Evolutionary conservation across 2,888 invertebrate species (phyloP), one percentile per base, ranked within the genome.

Genomic region (Pachycephus smyrnensis): DNA sequence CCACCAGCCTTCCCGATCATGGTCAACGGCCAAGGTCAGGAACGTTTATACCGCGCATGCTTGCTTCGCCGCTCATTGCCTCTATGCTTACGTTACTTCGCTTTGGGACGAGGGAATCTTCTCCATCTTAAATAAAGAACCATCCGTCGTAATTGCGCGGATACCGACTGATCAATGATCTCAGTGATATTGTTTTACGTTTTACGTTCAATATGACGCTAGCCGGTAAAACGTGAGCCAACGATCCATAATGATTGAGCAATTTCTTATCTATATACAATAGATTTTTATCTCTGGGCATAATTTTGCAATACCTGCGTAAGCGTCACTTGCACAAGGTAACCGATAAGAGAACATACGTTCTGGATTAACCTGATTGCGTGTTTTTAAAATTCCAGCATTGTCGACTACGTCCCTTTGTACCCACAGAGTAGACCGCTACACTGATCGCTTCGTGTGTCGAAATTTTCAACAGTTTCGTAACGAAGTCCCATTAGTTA

Each of bases 401-500:
- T 4, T 15, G 6, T 15, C 4, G 1, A 40, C 40, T 4, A 15
- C 40, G 40, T 15, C 40, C 15, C 40, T 40, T 40, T 15, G 40
- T 6, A 23, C 23, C 40, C 15, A 23, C 4, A 15, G 40, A 40
- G 15, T 40, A 23, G 40, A 40, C 40, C 40, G 40, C 15, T 15
- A 4, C 15, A 15, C 15, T 11, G 30, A 30, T 30, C 31, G 71
- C 31, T 82, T 83, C 82, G 78, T 75, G 80, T 86, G 85, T 85
- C 80, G 85, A 83, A 86, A 85, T 78, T 77, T 79, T 78, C 80
- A 81, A 82, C 80, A 79, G 79, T 86, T 86, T 85, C 86, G 83
- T 84, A 85, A 86, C 81, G 71, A 75, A 80, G 84, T 83, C 80
- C 83, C 86, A 86, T 86, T 85, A 84, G 83, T 85, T 84, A 85